These are phyloP conservation scores for Gobio gobio DNA, from an alignment of 2,113 vertebrate species.

Conservation along the genomic window DNA sequence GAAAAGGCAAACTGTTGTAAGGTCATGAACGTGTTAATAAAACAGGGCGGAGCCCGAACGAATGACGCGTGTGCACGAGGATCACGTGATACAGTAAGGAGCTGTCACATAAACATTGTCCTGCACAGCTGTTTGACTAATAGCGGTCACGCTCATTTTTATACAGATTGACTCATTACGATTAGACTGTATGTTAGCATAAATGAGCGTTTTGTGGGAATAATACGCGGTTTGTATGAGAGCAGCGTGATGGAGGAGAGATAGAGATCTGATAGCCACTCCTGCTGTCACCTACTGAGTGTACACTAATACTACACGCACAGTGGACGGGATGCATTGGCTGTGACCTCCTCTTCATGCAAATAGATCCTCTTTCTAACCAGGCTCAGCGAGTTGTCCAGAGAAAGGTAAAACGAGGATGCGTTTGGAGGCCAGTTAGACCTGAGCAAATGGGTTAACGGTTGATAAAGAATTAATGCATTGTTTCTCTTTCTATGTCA, in stretches of 20 bases:
- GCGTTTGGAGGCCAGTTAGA: conserved; percentile 4
- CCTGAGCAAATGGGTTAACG: neutral
- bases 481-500: neutral
- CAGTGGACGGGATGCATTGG: conserved; percentile 19
- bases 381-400: neutral
- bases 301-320: neutral
- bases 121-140: neutral
- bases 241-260: conserved; percentile 3
- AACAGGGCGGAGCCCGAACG: neutral
- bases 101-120: conserved; percentile 47
- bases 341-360: conserved; percentile 15
- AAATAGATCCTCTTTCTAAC: neutral
- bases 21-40: conserved; percentile 41
- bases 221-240: neutral
- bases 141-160: neutral
- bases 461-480: neutral
- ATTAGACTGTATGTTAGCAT: neutral
- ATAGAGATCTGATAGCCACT: conserved; percentile 22
- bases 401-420: conserved; percentile 29
- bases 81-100: conserved; percentile 40
- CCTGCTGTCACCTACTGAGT: conserved; percentile 2
- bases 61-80: neutral
- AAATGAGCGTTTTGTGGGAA: neutral
- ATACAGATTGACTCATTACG: neutral
- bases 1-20: neutral